Evolutionary conservation across 2,888 invertebrate genomes (phyloP), one percentile per base, ranked within the genome.

Genomic region (Blastobasis adustella): DNA sequence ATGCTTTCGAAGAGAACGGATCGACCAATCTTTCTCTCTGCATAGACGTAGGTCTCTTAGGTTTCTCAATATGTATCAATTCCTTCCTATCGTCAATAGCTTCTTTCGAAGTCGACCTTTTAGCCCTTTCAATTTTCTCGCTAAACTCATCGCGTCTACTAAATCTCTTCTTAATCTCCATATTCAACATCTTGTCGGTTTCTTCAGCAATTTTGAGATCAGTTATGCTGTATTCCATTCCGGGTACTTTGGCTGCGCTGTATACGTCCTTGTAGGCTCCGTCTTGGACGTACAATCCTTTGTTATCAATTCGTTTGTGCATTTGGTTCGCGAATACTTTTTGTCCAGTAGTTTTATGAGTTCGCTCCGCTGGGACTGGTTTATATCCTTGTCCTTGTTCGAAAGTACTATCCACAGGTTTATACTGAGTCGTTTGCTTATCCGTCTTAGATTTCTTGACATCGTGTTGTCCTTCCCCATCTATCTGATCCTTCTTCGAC

Each of bases 401-500:
- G 47, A 56, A 61, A 37, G 77, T 73, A 46, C 71, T 56, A 55
- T 88, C 84, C 6, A 83, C 77, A 53, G 71, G 54, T 65, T 83
- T 85, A 57, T 82, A 86, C 56, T 81, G 82, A 9, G 80, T 69
- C 40, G 71, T 56, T 5, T 69, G 53, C 60, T 82, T 83, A 0
- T 87, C 85, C 7, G 76, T 77, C 65, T 84, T 84, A 23, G 76
- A 69, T 61, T 83, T 79, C 58, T 81, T 89, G 4, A 79, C 69
- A 50, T 87, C 88, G 48, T 78, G 76, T 49, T 80, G 78, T 40
- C 76, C 71, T 41, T 84, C 89, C 10, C 82, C 83, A 44, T 86
- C 86, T 0, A 76, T 78, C 53, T 78, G 82, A 41, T 90, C 90
- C 54, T 90, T 88, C 61, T 93, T 91, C 55, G 92, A 92, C 72